These are phyloP conservation scores for Platanista minor DNA, from an alignment of 2,113 vertebrate genomes.

Conservation along the genomic window DNA sequence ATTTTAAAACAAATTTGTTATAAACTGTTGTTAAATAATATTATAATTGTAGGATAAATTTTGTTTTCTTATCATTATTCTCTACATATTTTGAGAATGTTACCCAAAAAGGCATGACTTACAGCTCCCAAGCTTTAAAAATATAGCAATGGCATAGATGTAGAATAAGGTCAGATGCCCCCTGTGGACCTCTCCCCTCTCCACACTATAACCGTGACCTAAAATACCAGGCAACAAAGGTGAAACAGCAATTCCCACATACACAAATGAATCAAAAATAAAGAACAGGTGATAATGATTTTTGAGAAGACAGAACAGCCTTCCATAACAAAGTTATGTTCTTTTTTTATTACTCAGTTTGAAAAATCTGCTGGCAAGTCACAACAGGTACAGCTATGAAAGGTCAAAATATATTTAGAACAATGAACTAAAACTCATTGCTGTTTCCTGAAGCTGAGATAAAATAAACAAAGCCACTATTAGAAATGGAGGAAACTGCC, in stretches of 20 bases:
- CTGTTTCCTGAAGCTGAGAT: conserved; percentile 53
- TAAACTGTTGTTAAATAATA: background rate
- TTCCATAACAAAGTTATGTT: background rate
- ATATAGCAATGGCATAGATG: background rate
- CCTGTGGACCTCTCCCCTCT: background rate
- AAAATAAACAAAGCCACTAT: conserved; percentile 48
- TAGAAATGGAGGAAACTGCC: conserved; percentile 25
- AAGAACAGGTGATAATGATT: background rate
- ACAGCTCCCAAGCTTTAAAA: background rate
- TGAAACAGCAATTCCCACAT: background rate
- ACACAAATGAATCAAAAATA: background rate
- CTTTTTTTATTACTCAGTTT: conserved; percentile 12
- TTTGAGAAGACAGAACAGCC: conserved; percentile 12
- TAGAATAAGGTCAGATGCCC: background rate
- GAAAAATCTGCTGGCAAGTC: conserved; percentile 48
- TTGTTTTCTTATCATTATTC: background rate
- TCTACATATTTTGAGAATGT: background rate
- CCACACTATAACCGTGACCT: background rate
- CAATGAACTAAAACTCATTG: conserved; percentile 47
- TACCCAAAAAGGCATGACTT: background rate
- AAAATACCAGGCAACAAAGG: background rate
- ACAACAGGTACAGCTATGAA: conserved; percentile 55
- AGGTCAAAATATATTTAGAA: conserved; percentile 65
- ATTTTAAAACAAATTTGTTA: background rate
- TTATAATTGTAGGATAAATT: background rate